phyloP scores from a whole-genome alignment of 2,888 invertebrate species.

The Ecliptopera silaceata region DNA sequence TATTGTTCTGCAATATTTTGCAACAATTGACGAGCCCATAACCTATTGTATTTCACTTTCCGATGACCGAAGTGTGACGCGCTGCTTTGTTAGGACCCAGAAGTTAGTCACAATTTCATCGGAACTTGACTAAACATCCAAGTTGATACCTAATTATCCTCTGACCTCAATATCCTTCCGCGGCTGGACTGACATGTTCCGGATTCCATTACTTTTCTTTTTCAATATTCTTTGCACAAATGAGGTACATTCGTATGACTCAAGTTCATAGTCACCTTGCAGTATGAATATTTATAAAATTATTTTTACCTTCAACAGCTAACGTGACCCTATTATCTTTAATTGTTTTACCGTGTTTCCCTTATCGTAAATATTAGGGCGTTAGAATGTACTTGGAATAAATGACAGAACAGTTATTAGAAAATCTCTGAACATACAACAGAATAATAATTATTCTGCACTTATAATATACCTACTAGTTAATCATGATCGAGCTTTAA shows the following conservation, averaged over 20 bases:
- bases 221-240: slow-evolving; percentile 21
- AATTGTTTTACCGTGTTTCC: slow-evolving; percentile 12
- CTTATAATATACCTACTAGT: not conserved
- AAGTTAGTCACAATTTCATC: slow-evolving; percentile 50
- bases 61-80: slow-evolving; percentile 20
- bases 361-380: slow-evolving; percentile 11
- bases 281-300: slow-evolving; percentile 18
- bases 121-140: slow-evolving; percentile 35
- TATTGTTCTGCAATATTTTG: not conserved
- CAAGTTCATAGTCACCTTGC: slow-evolving; percentile 23
- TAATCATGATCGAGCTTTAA: too few species aligned
- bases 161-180: slow-evolving; percentile 49
- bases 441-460: too few species aligned
- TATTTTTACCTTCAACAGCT: slow-evolving; percentile 24
- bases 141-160: slow-evolving; percentile 39
- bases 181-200: slow-evolving; percentile 26
- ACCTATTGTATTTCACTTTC: not conserved
- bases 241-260: slow-evolving; percentile 28
- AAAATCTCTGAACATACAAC: not conserved
- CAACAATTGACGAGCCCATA: not conserved
- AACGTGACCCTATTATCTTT: slow-evolving; percentile 23
- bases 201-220: slow-evolving; percentile 33
- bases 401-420: not conserved
- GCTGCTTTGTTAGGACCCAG: not conserved
- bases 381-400: too few species aligned